Evolutionary conservation across 2,113 vertebrate species (phyloP), one percentile per base, ranked within the genome.

Genomic region (Desmodus rotundus): DNA sequence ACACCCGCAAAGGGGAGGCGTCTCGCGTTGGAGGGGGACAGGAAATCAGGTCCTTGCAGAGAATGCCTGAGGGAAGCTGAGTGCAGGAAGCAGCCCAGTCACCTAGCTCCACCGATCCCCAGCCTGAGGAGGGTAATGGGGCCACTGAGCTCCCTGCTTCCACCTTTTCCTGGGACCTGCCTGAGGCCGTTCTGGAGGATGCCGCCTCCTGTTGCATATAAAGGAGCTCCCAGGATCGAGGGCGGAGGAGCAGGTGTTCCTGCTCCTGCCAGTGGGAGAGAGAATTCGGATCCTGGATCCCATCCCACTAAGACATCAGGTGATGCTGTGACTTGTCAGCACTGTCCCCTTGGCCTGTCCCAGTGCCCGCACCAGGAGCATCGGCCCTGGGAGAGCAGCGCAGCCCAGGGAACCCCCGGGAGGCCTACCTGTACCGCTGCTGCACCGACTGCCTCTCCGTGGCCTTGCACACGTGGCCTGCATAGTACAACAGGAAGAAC

Each of bases 401-500:
- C 67, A 16, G 15, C n/a, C 17, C 17, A 3, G 65, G 33, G 65
- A 4, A n/a, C 73, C 76, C 6, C 1, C 0, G 1, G 13, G 82
- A 31, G 22, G 84, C 98, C 98, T 98, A 99, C 99, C 99, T 99
- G 99, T 99, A 99, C 97, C 99, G 99, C 98, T 99, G 99, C 94
- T 98, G 98, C 98, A 99, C 98, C 58, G 99, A 98, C 96, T 99
- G 99, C 94, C 99, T 99, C 98, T 99, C 99, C 2, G 99, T 95
- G 81, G 99, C 99, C 98, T 99, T 99, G 98, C 98, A 99, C 98
- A 99, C 95, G 96, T 99, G 99, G 95, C 99, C 99, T 19, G 98
- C 97, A 92, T 99, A 99, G 97, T 99, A 99, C 68, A 99, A 97
- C 14, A 99, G 99, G 98, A 99, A 99, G 98, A 99, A 99, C 90